These are phyloP conservation scores for Cyanistes caeruleus DNA, from an alignment of 2,113 vertebrate species.

Conservation along the genomic window DNA sequence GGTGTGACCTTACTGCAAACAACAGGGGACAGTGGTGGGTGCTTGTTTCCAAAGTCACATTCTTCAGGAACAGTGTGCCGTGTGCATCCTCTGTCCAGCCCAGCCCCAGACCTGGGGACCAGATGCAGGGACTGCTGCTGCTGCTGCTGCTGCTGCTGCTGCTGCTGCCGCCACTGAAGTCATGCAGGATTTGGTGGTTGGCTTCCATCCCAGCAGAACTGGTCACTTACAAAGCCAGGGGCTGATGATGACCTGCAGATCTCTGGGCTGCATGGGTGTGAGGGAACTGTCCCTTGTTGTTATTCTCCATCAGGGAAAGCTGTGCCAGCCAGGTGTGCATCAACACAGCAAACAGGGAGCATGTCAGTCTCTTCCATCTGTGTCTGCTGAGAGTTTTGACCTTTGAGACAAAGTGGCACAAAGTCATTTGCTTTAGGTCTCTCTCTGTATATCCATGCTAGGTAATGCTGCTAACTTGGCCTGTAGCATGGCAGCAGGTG, in stretches of 20 bases:
- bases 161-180: not conserved
- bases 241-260: not conserved
- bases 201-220: not conserved
- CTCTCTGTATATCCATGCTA: not conserved
- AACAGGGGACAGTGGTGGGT: not conserved
- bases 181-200: not conserved
- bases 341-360: rapidly evolving
- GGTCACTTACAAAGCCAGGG: rapidly evolving
- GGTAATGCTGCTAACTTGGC: not conserved
- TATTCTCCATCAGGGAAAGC: not conserved
- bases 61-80: rapidly evolving
- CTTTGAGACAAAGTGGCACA: not conserved
- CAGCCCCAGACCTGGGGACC: not conserved
- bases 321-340: not conserved
- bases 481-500: not conserved
- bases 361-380: not conserved
- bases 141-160: not conserved
- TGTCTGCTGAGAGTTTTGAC: not conserved
- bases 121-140: not conserved
- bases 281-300: not conserved
- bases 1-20: too few relatives aligned
- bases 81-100: not conserved
- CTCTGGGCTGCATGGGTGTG: not conserved
- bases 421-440: not conserved
- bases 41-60: not conserved